A percentile compares a stretch with the other conserved stretches of the same genome.
Evolutionary conservation across 1,140 invertebrate species (phyloP).

Genomic region (Euwallacea similis): DNA sequence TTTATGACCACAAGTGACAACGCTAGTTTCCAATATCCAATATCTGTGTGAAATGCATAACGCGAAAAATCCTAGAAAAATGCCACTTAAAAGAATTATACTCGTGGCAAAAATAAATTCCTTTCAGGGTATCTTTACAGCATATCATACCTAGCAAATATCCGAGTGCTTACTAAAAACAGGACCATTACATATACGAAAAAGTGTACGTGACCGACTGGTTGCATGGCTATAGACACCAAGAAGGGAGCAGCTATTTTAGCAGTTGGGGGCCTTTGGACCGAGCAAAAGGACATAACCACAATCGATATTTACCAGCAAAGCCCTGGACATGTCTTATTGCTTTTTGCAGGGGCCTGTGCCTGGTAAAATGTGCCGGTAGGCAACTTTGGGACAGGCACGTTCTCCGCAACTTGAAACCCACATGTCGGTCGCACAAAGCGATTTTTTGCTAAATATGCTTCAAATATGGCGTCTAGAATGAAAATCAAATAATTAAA

Average conservation of each 20-base stretch:
- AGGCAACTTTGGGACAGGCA: no score
- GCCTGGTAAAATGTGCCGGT: no score
- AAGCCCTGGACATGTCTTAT: slow-evolving; percentile 14
- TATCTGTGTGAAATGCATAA: no score
- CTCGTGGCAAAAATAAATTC: not conserved
- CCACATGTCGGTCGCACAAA: not conserved
- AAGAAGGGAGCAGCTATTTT: slow-evolving; percentile 11
- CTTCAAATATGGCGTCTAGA: slow-evolving; percentile 50
- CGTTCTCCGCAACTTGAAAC: no score
- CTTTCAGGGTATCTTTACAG: no score
- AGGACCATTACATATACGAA: not conserved
- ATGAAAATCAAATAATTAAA: slow-evolving; percentile 44
- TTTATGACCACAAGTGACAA: no score
- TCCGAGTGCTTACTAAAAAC: no score
- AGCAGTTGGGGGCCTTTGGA: slow-evolving; percentile 15
- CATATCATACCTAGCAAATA: no score
- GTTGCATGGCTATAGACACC: not conserved
- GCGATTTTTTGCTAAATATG: slow-evolving; percentile 43
- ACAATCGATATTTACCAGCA: slow-evolving; percentile 34
- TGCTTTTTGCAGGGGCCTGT: not conserved
- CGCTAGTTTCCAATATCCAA: no score
- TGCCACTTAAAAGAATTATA: not conserved
- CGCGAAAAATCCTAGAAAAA: not conserved
- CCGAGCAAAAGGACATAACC: slow-evolving; percentile 33
- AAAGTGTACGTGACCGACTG: not conserved